Percentiles rank a stretch among this genome's conserved stretches.
These are phyloP conservation scores for Dendrophyllia cribrosa DNA, from an alignment of 64 coral and sea anemone species.

Conservation along the genomic window DNA sequence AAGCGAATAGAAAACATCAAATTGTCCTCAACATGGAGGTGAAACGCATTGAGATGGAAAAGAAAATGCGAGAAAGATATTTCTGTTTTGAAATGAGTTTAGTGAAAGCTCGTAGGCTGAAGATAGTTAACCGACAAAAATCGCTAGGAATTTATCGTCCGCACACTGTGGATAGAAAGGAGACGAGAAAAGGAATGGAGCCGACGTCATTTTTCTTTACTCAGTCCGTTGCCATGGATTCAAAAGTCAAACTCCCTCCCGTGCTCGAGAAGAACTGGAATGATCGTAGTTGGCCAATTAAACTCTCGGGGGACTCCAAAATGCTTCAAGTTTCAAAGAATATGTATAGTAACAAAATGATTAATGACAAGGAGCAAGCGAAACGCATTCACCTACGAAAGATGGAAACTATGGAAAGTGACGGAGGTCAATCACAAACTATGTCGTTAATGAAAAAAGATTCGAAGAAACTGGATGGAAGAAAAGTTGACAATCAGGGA, in stretches of 20 bases:
- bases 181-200: not conserved
- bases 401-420: not conserved
- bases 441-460: no score
- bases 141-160: constrained; percentile 62
- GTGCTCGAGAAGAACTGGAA: not conserved
- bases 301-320: not conserved
- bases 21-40: constrained; percentile 63
- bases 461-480: not conserved
- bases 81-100: constrained; percentile 61
- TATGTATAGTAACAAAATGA: not conserved
- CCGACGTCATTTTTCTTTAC: constrained; percentile 28
- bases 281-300: not conserved
- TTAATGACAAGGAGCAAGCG: not conserved
- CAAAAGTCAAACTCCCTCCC: constrained; percentile 65
- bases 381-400: not conserved
- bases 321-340: not conserved
- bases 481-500: not conserved
- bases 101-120: constrained; percentile 10
- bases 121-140: constrained; percentile 58
- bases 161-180: not conserved
- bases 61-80: constrained; percentile 76
- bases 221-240: constrained; percentile 49
- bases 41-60: constrained; percentile 51
- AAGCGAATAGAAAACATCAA: constrained; percentile 75
- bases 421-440: not conserved